Conservation (phyloP, 2,797 vertebrate genomes). For the Buphagus erythrorhynchus region DNA sequence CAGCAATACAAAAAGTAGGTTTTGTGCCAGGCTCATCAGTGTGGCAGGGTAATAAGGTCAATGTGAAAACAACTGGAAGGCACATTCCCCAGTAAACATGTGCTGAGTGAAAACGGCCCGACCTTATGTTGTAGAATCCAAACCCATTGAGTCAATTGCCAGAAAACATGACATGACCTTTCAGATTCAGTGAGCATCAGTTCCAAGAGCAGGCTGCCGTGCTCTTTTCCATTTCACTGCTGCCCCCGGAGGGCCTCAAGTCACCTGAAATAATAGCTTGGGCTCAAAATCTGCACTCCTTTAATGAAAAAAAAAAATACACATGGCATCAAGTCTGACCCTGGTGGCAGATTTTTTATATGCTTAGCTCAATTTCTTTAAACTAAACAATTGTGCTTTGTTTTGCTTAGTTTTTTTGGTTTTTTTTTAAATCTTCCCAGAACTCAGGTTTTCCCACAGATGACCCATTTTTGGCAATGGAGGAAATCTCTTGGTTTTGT, state of each 20-base stretch:
- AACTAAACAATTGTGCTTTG: conserved; percentile 29
- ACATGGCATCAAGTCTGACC: conserved; percentile 87
- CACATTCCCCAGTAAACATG: conserved; percentile 90
- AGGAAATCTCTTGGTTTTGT: not conserved
- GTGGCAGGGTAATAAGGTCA: conserved; percentile 95
- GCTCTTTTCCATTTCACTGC: conserved; percentile 90
- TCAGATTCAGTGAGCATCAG: conserved; percentile 95
- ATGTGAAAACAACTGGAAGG: conserved; percentile 91
- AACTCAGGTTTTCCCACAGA: not conserved
- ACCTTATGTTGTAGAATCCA: conserved; percentile 92
- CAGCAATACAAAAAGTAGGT: conserved; percentile 36
- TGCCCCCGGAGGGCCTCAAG: conserved; percentile 87
- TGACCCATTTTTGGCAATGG: not conserved
- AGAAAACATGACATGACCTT: conserved; percentile 98
- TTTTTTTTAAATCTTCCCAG: not conserved
- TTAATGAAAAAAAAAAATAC: conserved; percentile 83
- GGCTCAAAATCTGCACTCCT: conserved; percentile 86
- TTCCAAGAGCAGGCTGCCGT: conserved; percentile 86
- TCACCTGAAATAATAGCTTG: conserved; percentile 95
- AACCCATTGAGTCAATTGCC: conserved; percentile 97
- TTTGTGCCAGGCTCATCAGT: conserved; percentile 83
- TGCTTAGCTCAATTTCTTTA: conserved; percentile 71
- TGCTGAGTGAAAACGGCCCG: conserved; percentile 84
- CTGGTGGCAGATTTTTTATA: conserved; percentile 72
- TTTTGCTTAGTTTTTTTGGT: not conserved